A percentile compares a stretch with the other conserved stretches of the same genome.
These are phyloP conservation scores for Nomada goodeniana DNA, from an alignment of 2,888 invertebrate genomes.

Conservation along the genomic window DNA sequence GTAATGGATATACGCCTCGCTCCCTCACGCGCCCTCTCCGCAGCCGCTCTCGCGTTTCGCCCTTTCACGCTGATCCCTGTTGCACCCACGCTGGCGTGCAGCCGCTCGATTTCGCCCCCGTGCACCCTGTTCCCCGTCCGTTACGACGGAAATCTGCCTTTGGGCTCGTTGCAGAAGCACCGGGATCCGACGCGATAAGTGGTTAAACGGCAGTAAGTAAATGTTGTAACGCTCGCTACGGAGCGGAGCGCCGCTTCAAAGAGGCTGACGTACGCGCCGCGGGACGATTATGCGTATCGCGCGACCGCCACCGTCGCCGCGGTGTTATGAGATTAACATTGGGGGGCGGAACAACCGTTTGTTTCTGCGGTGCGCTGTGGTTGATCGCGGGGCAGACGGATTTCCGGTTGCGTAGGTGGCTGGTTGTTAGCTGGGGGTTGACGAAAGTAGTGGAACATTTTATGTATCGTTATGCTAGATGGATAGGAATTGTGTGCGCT, in stretches of 20 bases:
- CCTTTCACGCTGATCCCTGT: constrained; percentile 26
- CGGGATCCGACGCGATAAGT: constrained; percentile 79
- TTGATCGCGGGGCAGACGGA: background rate
- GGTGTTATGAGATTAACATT: constrained; percentile 65
- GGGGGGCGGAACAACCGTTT: constrained; percentile 38
- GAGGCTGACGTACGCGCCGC: constrained; percentile 57
- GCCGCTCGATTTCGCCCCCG: constrained; percentile 39
- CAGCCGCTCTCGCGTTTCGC: constrained; percentile 16
- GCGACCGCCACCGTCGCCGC: constrained; percentile 36
- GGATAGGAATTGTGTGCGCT: no score
- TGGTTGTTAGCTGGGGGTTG: background rate
- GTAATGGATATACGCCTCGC: constrained; percentile 69
- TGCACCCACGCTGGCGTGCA: constrained; percentile 36
- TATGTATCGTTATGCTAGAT: no score
- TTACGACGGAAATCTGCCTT: constrained; percentile 72
- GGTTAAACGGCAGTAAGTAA: constrained; percentile 77
- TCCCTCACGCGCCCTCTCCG: constrained; percentile 35
- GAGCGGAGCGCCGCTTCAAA: constrained; percentile 53
- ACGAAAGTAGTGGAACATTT: no score
- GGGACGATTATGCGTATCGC: constrained; percentile 63
- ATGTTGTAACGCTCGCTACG: constrained; percentile 67
- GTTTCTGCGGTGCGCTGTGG: constrained; percentile 4
- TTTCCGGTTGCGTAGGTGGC: background rate
- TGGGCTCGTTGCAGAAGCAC: constrained; percentile 75
- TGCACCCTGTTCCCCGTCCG: constrained; percentile 14